Conservation (phyloP, 2,113 vertebrate genomes). For the Oostethus manadensis region DNA sequence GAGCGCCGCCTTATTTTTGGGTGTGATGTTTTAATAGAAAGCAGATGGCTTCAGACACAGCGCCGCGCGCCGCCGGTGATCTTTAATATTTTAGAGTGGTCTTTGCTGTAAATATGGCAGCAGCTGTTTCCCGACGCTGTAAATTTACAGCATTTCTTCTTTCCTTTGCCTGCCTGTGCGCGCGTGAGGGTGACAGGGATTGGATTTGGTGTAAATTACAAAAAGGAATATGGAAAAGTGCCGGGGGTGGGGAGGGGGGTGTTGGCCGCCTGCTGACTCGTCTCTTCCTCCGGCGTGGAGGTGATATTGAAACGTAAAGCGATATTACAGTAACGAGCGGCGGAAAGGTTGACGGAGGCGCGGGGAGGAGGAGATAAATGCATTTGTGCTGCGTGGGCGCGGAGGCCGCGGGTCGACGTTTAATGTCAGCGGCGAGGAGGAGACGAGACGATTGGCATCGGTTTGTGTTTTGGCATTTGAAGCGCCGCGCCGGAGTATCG, state of each 20-base stretch:
- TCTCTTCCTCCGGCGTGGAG: constrained; percentile 54
- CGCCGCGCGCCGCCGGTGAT: constrained; percentile 64
- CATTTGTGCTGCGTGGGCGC: constrained; percentile 63
- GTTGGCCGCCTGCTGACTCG: constrained; percentile 56
- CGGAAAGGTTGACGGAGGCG: constrained; percentile 23
- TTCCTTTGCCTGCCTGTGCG: constrained; percentile 36
- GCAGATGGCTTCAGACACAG: constrained; percentile 73
- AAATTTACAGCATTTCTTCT: constrained; percentile 56
- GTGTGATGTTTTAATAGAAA: constrained; percentile 75
- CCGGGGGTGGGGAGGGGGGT: constrained; percentile 27
- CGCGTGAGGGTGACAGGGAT: constrained; percentile 73
- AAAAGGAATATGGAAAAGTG: constrained; percentile 73
- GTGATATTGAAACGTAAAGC: constrained; percentile 68
- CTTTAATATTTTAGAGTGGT: constrained; percentile 83
- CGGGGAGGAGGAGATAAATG: constrained; percentile 46
- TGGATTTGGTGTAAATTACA: constrained; percentile 80
- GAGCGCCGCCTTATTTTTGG: constrained; percentile 47
- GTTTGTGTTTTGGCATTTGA: constrained; percentile 78
- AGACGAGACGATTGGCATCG: constrained; percentile 76
- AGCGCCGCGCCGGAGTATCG: constrained; percentile 67
- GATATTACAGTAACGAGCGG: constrained; percentile 61
- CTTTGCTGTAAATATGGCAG: constrained; percentile 74
- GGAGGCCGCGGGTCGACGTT: constrained; percentile 65
- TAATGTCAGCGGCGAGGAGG: constrained; percentile 70
- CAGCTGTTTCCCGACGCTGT: constrained; percentile 72